Evolutionary conservation across 2,113 vertebrate genomes (phyloP).

Genomic region (Dolichotis patagonum): DNA sequence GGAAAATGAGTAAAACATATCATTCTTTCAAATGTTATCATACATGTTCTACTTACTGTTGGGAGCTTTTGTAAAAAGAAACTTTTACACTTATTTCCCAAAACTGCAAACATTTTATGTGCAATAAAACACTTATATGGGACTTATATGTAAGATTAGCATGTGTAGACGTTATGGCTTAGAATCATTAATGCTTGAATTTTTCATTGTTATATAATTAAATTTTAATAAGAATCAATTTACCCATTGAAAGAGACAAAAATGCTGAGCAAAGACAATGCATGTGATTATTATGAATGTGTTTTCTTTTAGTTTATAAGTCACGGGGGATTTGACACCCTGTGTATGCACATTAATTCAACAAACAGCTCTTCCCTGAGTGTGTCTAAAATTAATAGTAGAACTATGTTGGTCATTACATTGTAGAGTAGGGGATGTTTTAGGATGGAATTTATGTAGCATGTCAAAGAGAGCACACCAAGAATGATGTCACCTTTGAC

Average conservation of each 20-base stretch:
- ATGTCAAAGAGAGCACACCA: not conserved
- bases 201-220: not conserved
- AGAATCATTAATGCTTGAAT: not conserved
- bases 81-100: not conserved
- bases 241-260: not conserved
- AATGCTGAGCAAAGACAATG: not conserved
- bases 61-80: not conserved
- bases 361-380: not conserved
- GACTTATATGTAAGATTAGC: not conserved
- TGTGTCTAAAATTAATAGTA: not conserved
- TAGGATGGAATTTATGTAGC: slow-evolving; percentile 11
- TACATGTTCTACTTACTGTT: not conserved
- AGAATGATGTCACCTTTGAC: slow-evolving; percentile 5
- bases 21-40: slow-evolving; percentile 16
- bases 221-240: not conserved
- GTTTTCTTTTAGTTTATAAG: not conserved
- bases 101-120: not conserved
- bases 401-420: not conserved
- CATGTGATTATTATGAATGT: not conserved
- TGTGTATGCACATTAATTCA: not conserved
- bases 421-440: not conserved
- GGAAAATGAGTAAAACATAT: not conserved
- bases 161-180: not conserved
- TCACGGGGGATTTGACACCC: not conserved
- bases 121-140: not conserved